A percentile compares a stretch with the other conserved stretches of the same genome.
phyloP scores from a whole-genome alignment of 2,888 invertebrate genomes.

The Agrotis clavis region DNA sequence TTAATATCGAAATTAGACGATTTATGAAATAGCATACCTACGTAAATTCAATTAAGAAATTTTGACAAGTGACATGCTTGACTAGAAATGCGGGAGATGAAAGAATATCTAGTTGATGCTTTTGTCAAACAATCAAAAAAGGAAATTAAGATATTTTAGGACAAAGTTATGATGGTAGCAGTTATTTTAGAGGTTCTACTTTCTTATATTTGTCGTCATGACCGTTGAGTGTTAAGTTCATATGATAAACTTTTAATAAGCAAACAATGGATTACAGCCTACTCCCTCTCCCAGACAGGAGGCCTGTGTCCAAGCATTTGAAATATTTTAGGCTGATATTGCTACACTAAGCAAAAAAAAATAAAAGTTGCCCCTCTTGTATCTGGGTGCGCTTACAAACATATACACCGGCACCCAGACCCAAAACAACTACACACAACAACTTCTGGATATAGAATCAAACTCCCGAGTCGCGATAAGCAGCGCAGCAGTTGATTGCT shows the following conservation, averaged over 20 bases:
- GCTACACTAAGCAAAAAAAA: not conserved
- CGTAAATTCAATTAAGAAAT: slow-evolving; percentile 33
- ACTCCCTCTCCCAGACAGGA: no score
- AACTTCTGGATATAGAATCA: no score
- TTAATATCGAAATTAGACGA: slow-evolving; percentile 46
- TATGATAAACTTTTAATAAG: not conserved
- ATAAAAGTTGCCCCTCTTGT: no score
- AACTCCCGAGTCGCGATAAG: no score
- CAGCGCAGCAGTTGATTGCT: no score
- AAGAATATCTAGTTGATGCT: not conserved
- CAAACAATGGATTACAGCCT: no score
- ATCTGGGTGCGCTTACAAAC: no score
- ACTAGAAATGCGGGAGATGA: slow-evolving; percentile 8
- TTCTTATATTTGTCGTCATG: not conserved
- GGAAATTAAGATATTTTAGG: not conserved
- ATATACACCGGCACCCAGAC: no score
- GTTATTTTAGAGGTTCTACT: not conserved
- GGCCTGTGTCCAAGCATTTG: no score
- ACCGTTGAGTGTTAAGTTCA: no score
- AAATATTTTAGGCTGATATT: no score
- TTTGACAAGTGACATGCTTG: slow-evolving; percentile 21
- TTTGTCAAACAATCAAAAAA: not conserved
- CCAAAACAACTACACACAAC: no score
- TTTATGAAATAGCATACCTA: slow-evolving; percentile 50
- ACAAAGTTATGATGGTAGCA: not conserved